These are phyloP conservation scores for Semotilus atromaculatus DNA, from an alignment of 2,797 vertebrate species.

Conservation along the genomic window DNA sequence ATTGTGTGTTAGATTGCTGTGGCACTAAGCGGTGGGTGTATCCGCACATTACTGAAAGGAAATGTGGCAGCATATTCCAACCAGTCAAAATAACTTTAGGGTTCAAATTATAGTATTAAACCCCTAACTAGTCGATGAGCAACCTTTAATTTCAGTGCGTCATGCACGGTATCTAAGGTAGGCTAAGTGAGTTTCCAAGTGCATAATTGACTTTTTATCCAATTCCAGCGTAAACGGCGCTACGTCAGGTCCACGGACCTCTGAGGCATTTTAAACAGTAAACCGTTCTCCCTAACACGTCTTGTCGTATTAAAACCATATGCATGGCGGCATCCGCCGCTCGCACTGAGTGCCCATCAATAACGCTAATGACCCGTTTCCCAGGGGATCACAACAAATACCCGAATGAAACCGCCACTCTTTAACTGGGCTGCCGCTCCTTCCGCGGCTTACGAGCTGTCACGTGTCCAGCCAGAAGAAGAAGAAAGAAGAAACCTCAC, in stretches of 20 bases:
- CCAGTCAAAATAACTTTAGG: conserved; percentile 22
- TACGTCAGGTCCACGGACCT: conserved; percentile 45
- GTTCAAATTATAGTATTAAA: conserved; percentile 39
- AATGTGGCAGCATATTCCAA: conserved; percentile 37
- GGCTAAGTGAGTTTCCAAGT: conserved; percentile 1
- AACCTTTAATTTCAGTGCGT: conserved; percentile 21
- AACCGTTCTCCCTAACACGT: conserved; percentile 69
- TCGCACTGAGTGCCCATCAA: conserved; percentile 70
- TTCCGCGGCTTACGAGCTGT: conserved; percentile 54
- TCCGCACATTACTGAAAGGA: conserved; percentile 34
- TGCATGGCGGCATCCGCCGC: conserved; percentile 60
- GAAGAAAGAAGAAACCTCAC: conserved; percentile 40
- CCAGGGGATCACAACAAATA: conserved; percentile 71
- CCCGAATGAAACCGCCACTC: conserved; percentile 64
- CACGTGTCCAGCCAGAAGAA: not conserved
- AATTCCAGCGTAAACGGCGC: conserved; percentile 4
- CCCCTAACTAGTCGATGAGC: conserved; percentile 25
- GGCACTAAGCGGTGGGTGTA: conserved; percentile 14
- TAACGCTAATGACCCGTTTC: conserved; percentile 75
- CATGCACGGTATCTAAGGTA: conserved; percentile 39
- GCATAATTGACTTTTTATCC: conserved; percentile 21
- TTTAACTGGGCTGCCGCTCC: conserved; percentile 52
- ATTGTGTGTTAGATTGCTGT: conserved; percentile 17
- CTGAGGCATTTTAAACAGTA: conserved; percentile 65
- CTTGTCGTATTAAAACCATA: conserved; percentile 74